phyloP scores from a whole-genome alignment of 2,113 vertebrate genomes.

The Bujurquina vittata region DNA sequence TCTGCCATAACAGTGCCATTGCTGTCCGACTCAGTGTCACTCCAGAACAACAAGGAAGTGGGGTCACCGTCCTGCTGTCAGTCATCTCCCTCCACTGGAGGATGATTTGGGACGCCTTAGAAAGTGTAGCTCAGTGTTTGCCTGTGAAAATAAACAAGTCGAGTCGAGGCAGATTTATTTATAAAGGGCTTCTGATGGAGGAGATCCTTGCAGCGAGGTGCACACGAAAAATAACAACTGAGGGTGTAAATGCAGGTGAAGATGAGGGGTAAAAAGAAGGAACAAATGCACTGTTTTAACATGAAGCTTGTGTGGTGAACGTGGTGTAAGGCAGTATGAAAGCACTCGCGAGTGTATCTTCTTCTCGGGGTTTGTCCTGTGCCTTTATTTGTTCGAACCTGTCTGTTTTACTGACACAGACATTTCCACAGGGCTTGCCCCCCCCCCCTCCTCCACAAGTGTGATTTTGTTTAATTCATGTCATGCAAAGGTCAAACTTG shows the following conservation, averaged over 20 bases:
- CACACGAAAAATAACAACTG: conserved; percentile 5
- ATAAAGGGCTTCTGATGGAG: background rate
- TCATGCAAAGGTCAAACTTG: conserved; percentile 52
- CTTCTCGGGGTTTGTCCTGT: background rate
- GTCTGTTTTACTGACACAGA: conserved; percentile 10
- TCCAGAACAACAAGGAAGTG: conserved; percentile 45
- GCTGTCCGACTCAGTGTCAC: conserved; percentile 61
- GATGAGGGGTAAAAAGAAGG: conserved; percentile 5
- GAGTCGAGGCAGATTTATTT: conserved; percentile 25
- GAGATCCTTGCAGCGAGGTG: background rate
- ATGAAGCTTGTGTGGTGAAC: background rate
- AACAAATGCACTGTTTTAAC: background rate
- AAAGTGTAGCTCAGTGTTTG: conserved; percentile 36
- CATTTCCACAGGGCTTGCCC: conserved; percentile 16
- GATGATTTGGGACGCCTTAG: conserved; percentile 35
- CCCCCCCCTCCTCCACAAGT: conserved; percentile 3
- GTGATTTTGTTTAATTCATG: conserved; percentile 52
- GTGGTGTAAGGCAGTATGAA: background rate
- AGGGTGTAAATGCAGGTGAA: conserved; percentile 28
- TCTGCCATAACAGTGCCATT: conserved; percentile 34
- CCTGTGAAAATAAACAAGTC: conserved; percentile 37
- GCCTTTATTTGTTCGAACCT: background rate
- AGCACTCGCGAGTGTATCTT: background rate
- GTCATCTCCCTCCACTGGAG: conserved; percentile 31
- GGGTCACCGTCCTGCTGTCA: conserved; percentile 63